Evolutionary conservation across 2,113 vertebrate species (phyloP).

Genomic region (Pedionomus torquatus): DNA sequence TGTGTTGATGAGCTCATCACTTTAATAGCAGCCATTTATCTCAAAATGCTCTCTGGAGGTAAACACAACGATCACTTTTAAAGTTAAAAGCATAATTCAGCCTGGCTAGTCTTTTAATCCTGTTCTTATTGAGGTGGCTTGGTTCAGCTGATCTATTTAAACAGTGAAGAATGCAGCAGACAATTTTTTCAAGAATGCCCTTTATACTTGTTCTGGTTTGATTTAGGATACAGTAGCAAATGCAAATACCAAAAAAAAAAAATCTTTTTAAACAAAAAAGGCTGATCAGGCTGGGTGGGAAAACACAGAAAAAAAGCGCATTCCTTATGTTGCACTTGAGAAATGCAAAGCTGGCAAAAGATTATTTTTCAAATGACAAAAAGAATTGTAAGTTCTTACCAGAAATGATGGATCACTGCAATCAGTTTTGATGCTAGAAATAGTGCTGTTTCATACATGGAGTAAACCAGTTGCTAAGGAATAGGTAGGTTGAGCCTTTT

Average conservation of each 20-base stretch:
- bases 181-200: neutral
- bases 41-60: conserved; percentile 20
- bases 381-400: neutral
- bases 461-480: neutral
- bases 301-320: rapidly evolving
- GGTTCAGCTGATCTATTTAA: neutral
- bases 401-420: neutral
- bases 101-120: neutral
- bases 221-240: neutral
- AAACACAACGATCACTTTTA: neutral
- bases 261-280: neutral
- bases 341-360: neutral
- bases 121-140: neutral
- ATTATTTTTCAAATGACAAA: neutral
- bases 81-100: conserved; percentile 34
- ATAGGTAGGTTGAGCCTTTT: neutral
- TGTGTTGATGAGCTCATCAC: conserved; percentile 37
- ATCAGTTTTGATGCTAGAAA: neutral
- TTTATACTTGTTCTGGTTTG: neutral
- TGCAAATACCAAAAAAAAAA: neutral
- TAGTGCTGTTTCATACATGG: neutral
- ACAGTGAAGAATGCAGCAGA: neutral
- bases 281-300: neutral
- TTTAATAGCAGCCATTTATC: conserved; percentile 58
- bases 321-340: neutral